A percentile compares a stretch with the other conserved stretches of the same genome.
Conservation (phyloP, 2,888 invertebrate species). For the Panzeria rudis region DNA sequence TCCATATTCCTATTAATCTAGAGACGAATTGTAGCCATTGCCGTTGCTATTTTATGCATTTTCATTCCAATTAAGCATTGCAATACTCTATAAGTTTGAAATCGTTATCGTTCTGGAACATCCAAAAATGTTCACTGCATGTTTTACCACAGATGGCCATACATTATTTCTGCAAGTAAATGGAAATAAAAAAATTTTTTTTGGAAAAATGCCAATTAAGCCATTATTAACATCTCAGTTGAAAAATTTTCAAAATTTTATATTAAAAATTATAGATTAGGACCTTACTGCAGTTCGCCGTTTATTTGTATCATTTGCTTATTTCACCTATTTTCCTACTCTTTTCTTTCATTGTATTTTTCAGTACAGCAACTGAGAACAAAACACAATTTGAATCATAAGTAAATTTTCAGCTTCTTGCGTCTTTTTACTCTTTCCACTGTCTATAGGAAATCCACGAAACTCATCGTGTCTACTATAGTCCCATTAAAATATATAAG, state of each 20-base stretch:
- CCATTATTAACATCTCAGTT: too few relatives aligned
- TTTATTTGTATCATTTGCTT: background rate
- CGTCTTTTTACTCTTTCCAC: background rate
- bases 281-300: background rate
- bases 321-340: background rate
- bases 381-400: conserved; percentile 29
- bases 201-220: too few relatives aligned
- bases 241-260: background rate
- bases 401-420: conserved; percentile 19
- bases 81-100: too few relatives aligned
- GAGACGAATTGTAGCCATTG: too few relatives aligned
- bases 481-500: conserved; percentile 19
- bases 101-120: too few relatives aligned
- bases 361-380: conserved; percentile 6
- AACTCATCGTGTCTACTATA: conserved; percentile 40
- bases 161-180: too few relatives aligned
- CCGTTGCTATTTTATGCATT: too few relatives aligned
- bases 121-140: too few relatives aligned
- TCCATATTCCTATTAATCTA: too few relatives aligned
- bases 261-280: background rate
- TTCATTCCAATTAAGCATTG: too few relatives aligned
- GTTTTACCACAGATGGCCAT: too few relatives aligned
- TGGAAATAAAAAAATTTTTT: too few relatives aligned
- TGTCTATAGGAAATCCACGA: conserved; percentile 45
- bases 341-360: background rate